These are phyloP conservation scores for Thelohanellus kitauei DNA, from an alignment of 30 jellyfish, hydroid and myxozoan species.

Conservation along the genomic window DNA sequence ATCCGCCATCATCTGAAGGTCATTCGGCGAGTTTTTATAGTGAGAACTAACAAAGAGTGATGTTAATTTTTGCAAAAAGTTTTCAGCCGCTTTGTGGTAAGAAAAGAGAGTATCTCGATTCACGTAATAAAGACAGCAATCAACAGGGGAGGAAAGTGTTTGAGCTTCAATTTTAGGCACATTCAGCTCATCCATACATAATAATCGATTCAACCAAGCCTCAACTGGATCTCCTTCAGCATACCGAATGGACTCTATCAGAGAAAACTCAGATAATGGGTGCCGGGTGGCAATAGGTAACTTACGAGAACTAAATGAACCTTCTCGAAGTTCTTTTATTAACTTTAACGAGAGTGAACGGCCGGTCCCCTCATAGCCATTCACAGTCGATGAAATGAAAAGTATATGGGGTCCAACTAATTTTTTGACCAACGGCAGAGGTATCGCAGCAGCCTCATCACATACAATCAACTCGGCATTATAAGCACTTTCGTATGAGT, in stretches of 20 bases:
- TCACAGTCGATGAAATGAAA: constrained; percentile 72
- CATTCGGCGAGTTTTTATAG: constrained; percentile 93
- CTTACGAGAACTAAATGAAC: too few relatives aligned
- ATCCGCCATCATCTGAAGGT: constrained; percentile 72
- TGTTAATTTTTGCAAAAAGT: constrained; percentile 41
- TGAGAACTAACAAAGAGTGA: constrained; percentile 69
- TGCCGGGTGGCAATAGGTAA: too few relatives aligned
- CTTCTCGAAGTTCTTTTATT: constrained; percentile 38
- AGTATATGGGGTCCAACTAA: constrained; percentile 68
- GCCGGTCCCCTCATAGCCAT: constrained; percentile 97
- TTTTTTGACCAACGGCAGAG: constrained; percentile 52
- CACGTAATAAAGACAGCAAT: constrained; percentile 12
- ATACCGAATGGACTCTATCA: constrained; percentile 60
- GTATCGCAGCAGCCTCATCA: constrained; percentile 98
- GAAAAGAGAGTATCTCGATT: constrained; percentile 83
- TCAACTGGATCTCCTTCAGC: constrained; percentile 53
- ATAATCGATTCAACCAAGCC: constrained; percentile 48
- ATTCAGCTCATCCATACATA: constrained; percentile 65
- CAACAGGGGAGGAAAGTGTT: constrained; percentile 1
- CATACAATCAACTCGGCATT: constrained; percentile 73
- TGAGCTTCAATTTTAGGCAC: constrained; percentile 23
- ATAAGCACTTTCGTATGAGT: constrained; percentile 3
- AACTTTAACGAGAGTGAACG: constrained; percentile 68
- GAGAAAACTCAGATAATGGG: constrained; percentile 15
- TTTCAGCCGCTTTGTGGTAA: constrained; percentile 84